Conservation (phyloP, 1,140 invertebrate genomes). For the Conus betulinus region DNA sequence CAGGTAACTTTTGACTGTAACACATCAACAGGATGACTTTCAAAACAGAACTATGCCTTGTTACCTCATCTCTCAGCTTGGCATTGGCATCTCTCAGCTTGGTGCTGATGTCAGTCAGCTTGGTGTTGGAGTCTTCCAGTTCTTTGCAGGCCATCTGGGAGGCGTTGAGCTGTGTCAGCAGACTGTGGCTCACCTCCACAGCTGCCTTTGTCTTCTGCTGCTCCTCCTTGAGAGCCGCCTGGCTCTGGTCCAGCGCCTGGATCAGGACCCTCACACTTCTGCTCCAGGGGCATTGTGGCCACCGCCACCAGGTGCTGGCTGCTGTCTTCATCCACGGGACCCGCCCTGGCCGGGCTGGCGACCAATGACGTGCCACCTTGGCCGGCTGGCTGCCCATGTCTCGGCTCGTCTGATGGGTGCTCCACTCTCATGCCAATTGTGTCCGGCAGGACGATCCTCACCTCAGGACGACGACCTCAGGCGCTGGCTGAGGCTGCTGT, state of each 20-base stretch:
- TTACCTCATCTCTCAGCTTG: background rate
- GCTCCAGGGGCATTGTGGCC: background rate
- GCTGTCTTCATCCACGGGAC: background rate
- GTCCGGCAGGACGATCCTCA: slow-evolving; percentile 75
- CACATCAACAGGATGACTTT: background rate
- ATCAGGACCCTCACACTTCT: slow-evolving; percentile 17
- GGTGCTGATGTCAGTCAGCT: background rate
- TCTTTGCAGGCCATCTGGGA: background rate
- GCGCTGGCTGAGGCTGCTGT: background rate
- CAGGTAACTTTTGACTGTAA: background rate
- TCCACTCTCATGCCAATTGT: background rate
- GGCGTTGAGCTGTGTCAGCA: background rate
- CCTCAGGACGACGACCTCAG: background rate
- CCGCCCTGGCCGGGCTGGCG: too few species aligned
- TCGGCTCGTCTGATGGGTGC: background rate
- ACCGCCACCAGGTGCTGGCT: background rate
- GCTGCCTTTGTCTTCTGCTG: background rate
- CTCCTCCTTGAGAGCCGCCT: background rate
- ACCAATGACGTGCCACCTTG: background rate
- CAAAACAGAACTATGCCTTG: background rate
- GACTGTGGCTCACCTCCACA: background rate
- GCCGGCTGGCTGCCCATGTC: background rate
- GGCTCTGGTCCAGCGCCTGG: background rate
- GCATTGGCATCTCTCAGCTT: background rate
- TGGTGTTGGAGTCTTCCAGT: too few species aligned